Evolutionary conservation across 2,888 invertebrate genomes (phyloP), one percentile per base, ranked within the genome.

Genomic region (Andrena bicolor): DNA sequence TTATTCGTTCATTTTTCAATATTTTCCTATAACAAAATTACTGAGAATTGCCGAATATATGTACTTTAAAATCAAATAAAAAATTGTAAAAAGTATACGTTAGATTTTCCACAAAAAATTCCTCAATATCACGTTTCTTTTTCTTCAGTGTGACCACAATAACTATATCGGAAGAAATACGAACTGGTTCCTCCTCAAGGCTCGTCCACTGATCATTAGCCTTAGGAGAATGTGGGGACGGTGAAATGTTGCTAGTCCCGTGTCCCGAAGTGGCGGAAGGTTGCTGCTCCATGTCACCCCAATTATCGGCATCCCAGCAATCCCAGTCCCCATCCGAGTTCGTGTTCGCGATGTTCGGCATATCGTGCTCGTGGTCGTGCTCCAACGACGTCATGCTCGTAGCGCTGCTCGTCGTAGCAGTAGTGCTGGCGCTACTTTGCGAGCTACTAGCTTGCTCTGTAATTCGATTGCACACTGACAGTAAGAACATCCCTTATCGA

Each of bases 301-400:
- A 98, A 92, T 96, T 96, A 70, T 97, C 97, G 60, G 97, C 96
- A 94, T 98, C 97, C 98, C 98, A 98, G 92, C 97, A 97, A 87
- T 97, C 97, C 88, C 97, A 97, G 90, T 98, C 98, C 91, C 97
- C 97, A 94, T 98, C 98, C 0, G 97, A 97, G 79, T 93, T 92
- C 0, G 92, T 90, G 61, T 92, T 93, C 1, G 97, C 97, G 1
- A 97, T 97, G 90, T 97, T 97, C 91, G 97, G 97, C 68, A 96
- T 95, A 88, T 96, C 95, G 91, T 96, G 96, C 83, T 96, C 96
- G 91, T 96, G 95, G 91, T 96, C 96, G 92, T 97, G 97, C 92
- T 98, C 98, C 83, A 98, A 94, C 53, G 98, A 98, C 70, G 98
- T 97, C 97, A 98, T 97, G 51, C 98, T 98, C 2, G 98, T 98